Evolutionary conservation across 2,797 vertebrate species (phyloP).

Genomic region (Podarcis siculus): DNA sequence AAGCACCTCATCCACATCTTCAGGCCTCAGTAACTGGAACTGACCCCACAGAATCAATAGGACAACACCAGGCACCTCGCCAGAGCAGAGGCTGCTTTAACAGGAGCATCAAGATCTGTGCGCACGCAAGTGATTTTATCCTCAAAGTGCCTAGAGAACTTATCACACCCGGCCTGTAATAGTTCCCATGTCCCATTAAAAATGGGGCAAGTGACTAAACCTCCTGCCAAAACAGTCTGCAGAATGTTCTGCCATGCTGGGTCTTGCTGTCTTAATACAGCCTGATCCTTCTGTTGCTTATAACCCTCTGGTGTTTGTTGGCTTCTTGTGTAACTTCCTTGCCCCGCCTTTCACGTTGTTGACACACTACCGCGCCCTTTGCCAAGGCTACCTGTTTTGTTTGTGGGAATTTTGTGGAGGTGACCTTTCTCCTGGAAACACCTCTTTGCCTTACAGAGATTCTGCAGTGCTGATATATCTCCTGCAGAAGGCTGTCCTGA

Average conservation of each 20-base stretch:
- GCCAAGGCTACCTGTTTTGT: not conserved
- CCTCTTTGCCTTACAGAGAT: not conserved
- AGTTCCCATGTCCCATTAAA: no score
- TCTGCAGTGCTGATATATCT: not conserved
- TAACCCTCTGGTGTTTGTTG: not conserved
- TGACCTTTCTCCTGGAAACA: not conserved
- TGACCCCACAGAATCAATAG: no score
- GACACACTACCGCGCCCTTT: not conserved
- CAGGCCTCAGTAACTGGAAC: no score
- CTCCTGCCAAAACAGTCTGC: slow-evolving; percentile 8
- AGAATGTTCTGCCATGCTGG: slow-evolving; percentile 14
- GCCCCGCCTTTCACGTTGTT: not conserved
- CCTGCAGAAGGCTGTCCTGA: not conserved
- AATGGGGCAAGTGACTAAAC: not conserved
- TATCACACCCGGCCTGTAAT: no score
- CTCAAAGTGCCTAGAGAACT: no score
- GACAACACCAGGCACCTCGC: no score
- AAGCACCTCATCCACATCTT: no score
- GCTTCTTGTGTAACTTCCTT: not conserved
- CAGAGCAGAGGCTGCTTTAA: no score
- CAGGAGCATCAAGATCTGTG: no score
- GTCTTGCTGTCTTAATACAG: not conserved
- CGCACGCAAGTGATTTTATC: no score
- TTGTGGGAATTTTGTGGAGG: not conserved
- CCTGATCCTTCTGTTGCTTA: not conserved